Base-by-base conservation (phyloP, 1,140 invertebrate species). In the Potamilus streckersoni region DNA sequence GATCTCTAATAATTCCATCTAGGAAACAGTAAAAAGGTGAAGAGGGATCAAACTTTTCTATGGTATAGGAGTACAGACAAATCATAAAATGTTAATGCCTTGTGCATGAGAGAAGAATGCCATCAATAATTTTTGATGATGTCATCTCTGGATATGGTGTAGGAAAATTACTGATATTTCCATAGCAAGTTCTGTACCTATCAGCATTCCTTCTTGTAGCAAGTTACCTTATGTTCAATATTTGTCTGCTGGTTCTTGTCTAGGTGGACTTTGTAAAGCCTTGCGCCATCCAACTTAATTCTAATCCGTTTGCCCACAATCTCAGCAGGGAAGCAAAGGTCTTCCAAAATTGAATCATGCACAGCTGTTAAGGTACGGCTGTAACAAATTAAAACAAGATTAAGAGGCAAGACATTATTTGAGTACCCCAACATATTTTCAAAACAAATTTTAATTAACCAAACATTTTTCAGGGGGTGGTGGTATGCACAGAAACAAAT, bases 171-270 rank as follows among this genome's bases (percentile, higher is more conserved):
- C 8, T 6, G 38, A 38, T 2, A 38, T 38, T 38, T 38, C 8
- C 38, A 38, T 38, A 38, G 8, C 38, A 38, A 38, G 8, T 38
- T 38, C 38, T 38, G 8, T 38, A 38, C 38, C 4, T 8, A 1
- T 38, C 38, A 6, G 38, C 4, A 38, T 8, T 38, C 4, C 38
- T 38, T 38, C 38, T 38, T 8, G 4, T 38, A 38, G 38, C 8
- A 62, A 87, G 83, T 89, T 92, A 98, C 97, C 93, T 99, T 99
- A 90, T 99, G 98, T 92, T 99, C 98, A 91, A 99, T 98, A 84
- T 97, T 99, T 71, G 97, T 99, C 91, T 98, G 97, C 89, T 99
- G 97, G 89, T 94, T 96, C 91, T 98, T 99, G 90, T 99, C 98
- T 79, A 99, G 92, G 91, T 99, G 98, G 82, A 99, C 97, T 92